A percentile compares a stretch with the other conserved stretches of the same genome.
Evolutionary conservation across 1,140 invertebrate genomes (phyloP).

Genomic region (Brachionus manjavacas): DNA sequence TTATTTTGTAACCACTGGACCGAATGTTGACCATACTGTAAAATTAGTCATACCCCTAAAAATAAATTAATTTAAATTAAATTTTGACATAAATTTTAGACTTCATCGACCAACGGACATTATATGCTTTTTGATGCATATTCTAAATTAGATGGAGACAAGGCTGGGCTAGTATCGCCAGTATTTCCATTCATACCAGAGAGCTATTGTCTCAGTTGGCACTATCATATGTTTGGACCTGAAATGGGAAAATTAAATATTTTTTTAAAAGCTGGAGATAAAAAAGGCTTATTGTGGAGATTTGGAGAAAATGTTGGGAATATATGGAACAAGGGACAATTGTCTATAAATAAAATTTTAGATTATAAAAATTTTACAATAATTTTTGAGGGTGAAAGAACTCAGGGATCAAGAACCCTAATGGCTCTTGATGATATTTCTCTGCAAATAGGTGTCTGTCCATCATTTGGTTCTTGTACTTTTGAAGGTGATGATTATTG

Average conservation of each 20-base stretch:
- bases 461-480: constrained; percentile 44
- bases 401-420: constrained; percentile 47
- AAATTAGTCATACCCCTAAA: constrained; percentile 5
- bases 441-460: constrained; percentile 6
- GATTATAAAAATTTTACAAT: constrained; percentile 43
- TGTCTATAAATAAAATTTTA: neutral
- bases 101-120: neutral
- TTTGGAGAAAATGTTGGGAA: constrained; percentile 34
- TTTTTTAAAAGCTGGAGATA: constrained; percentile 6
- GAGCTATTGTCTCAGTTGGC: constrained; percentile 43
- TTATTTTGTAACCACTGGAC: constrained; percentile 47
- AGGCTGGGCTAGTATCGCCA: constrained; percentile 27
- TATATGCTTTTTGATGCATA: constrained; percentile 37
- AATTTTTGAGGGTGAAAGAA: constrained; percentile 48
- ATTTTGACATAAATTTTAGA: neutral
- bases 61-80: neutral
- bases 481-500: constrained; percentile 62
- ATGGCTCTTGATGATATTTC: constrained; percentile 41
- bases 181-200: neutral
- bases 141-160: neutral
- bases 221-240: constrained; percentile 43
- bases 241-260: constrained; percentile 43
- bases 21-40: constrained; percentile 50
- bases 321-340: constrained; percentile 19
- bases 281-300: constrained; percentile 29